Base-by-base conservation (phyloP, 2,888 invertebrate species). In the Eulithis prunata region DNA sequence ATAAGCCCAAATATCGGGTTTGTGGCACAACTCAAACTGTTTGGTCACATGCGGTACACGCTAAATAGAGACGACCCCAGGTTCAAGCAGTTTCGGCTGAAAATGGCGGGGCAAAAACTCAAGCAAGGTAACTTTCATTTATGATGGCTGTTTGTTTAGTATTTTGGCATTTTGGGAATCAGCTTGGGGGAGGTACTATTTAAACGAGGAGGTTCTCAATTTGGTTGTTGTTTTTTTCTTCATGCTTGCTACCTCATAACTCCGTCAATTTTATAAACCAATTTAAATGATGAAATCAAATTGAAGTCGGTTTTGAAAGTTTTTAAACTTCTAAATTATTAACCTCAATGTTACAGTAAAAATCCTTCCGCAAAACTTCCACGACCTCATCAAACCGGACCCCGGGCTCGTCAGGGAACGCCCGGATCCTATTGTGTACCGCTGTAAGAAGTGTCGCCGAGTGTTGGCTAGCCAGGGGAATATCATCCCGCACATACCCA, bases 1-100 rank as follows among this genome's bases (percentile, higher is more conserved):
- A 95, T 97, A 0, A 95, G 95, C 63, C 98, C 98, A 0, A 98
- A 98, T 84, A 88, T 95, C 12, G 98, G 98, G 0, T 98, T 98
- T 77, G 87, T 95, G 41, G 95, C 95, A 0, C 98, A 98, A 78
- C 87, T 98, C 38, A 95, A 95, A 76, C 89, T 98, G 6, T 98
- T 96, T 79, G 95, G 96, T 10, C 95, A 95, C 73, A 97, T 98
- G 97, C 95, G 94, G 0, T 97, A 94, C 80, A 93, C 83, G 51
- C 93, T 98, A 55, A 96, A 97, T 80, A 94, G 88, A 60, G 94
- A 94, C 64, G 95, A 96, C 76, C 95, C 95, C 13, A 93, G 95
- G 62, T 97, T 95, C 78, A 97, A 96, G 83, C 95, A 95, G 82
- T 97, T 96, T 81, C 94, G 97, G 14, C 86, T 98, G 59, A 95